Conservation (phyloP, 2,888 invertebrate species). For the Hofmannophila pseudospretella region DNA sequence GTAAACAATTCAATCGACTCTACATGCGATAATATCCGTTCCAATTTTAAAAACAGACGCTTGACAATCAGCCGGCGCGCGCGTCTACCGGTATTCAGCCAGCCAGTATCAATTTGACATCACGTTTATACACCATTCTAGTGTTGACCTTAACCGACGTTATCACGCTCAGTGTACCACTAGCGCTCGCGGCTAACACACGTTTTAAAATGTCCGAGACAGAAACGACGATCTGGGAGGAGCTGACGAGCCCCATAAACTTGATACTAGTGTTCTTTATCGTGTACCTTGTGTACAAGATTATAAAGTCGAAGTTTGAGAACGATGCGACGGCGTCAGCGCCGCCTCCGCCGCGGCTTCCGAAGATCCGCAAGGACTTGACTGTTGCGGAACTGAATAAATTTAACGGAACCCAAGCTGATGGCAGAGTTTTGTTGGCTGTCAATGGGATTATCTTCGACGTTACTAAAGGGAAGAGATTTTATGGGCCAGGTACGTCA, state of each 20-base stretch:
- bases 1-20: conserved; percentile 3
- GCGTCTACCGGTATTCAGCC: too few species aligned
- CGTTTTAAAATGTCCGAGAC: conserved; percentile 13
- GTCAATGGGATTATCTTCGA: conserved; percentile 97
- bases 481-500: conserved; percentile 94
- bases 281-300: conserved; percentile 80
- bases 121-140: not conserved
- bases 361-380: conserved; percentile 92
- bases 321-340: conserved; percentile 40
- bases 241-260: conserved; percentile 63
- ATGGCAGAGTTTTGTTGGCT: conserved; percentile 93
- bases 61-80: not conserved
- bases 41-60: not conserved
- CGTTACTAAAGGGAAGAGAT: conserved; percentile 92
- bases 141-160: conserved; percentile 13
- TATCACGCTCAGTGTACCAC: conserved; percentile 14
- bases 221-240: conserved; percentile 55
- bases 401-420: conserved; percentile 89
- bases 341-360: conserved; percentile 78
- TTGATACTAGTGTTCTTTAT: conserved; percentile 56
- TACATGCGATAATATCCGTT: conserved; percentile 6
- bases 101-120: not conserved
- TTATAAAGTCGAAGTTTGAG: conserved; percentile 72
- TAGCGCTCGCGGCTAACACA: conserved; percentile 7
- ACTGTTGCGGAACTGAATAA: conserved; percentile 90